These are phyloP conservation scores for Bufotes viridis DNA, from an alignment of 2,797 vertebrate genomes.

Conservation along the genomic window DNA sequence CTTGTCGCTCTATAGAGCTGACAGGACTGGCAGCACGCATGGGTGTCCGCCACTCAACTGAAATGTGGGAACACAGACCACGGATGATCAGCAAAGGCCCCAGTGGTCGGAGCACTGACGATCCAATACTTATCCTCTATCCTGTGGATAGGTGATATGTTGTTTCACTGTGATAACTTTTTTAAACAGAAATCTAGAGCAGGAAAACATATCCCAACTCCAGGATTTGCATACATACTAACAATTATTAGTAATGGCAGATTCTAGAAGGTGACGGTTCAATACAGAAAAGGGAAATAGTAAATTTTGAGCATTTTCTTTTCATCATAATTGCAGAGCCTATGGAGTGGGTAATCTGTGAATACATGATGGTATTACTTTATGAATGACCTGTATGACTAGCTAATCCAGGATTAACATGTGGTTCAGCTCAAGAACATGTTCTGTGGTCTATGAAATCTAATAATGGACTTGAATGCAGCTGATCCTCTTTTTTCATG, in stretches of 20 bases:
- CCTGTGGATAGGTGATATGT: too few relatives aligned
- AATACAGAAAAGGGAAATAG: too few relatives aligned
- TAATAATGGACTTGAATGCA: background rate
- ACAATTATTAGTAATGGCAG: background rate
- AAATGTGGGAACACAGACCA: too few relatives aligned
- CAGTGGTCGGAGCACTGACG: too few relatives aligned
- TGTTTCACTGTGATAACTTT: too few relatives aligned
- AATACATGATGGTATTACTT: background rate
- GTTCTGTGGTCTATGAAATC: background rate
- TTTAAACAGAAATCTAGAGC: too few relatives aligned
- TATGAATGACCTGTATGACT: background rate
- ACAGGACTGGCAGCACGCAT: too few relatives aligned
- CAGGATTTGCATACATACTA: too few relatives aligned
- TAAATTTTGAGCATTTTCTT: background rate
- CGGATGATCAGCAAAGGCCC: too few relatives aligned
- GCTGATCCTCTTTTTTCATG: background rate
- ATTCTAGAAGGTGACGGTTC: background rate
- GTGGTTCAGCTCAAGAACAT: background rate
- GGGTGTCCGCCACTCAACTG: too few relatives aligned
- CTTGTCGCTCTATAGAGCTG: too few relatives aligned
- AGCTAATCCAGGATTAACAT: background rate
- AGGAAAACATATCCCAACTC: background rate
- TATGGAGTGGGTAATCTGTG: background rate
- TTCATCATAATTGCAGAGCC: background rate
- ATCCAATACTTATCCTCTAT: too few relatives aligned